Evolutionary conservation across 1,140 invertebrate genomes (phyloP), one percentile per base, ranked within the genome.

Genomic region (Ceratina japonica): DNA sequence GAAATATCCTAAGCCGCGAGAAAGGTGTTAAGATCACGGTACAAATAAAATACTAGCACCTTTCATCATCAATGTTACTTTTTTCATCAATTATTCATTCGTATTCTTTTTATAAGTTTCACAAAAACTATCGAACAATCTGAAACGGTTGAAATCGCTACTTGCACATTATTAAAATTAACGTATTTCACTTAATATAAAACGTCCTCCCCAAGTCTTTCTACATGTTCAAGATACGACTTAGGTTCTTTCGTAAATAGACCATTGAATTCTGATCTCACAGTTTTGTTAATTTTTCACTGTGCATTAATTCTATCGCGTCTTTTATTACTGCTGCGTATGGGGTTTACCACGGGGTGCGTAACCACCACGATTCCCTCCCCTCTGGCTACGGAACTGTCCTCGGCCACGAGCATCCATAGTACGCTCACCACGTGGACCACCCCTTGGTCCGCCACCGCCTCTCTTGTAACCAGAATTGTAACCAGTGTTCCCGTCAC

Each of bases 341-440:
- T 90, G 90, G 22, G 90, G 83, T 62, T 92, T 92, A 65, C 87
- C 75, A 56, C 91, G 91, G 52, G 89, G 79, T 22, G 85, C 62
- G 70, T 90, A 92, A 76, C 88, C 89, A n/a, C 89, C 87, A 31
- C 89, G 87, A 22, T 89, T 87, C 59, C 89, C 90, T 22, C 87
- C 87, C 31, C 87, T 84, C 72, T 89, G 89, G 62, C 88, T 81
- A 16, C 91, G 89, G 66, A 88, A 91, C 72, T 91, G 90, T 80
- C 89, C 88, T 51, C 89, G 86, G 66, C 85, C 71, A 52, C 86
- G 87, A 75, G 88, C 82, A 22, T 88, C 85, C 49, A 83, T 81
- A 10, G 86, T 85, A 71, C 87, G 88, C 15, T 86, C 89, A n/a
- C 86, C 78, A 61, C 89, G 59, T 24, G 66, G 65, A 63, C 88